phyloP scores from a whole-genome alignment of 1,140 invertebrate species.

The Pollicipes pollicipes region DNA sequence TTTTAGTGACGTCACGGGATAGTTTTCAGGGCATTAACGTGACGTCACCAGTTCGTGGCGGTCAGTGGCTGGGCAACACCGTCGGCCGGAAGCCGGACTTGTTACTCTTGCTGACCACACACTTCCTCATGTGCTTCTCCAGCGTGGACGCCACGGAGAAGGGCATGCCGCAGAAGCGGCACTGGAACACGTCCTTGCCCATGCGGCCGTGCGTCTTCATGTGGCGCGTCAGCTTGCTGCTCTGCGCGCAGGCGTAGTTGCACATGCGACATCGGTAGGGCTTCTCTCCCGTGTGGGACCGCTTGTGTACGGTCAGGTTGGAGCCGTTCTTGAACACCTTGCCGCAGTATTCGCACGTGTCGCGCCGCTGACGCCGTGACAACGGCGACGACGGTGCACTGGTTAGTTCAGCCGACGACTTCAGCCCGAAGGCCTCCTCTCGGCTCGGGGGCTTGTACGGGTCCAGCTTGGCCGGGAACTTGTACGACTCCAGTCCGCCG shows the following conservation, averaged over 20 bases:
- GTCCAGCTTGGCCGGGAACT: too few species aligned
- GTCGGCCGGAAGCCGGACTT: conserved; percentile 22
- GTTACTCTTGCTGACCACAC: conserved; percentile 77
- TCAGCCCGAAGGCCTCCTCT: too few species aligned
- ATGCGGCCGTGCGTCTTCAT: conserved; percentile 99
- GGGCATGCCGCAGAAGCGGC: conserved; percentile 98
- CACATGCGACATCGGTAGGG: conserved; percentile 98
- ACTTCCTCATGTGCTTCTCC: conserved; percentile 99
- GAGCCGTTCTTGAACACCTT: conserved; percentile 98
- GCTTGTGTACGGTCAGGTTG: conserved; percentile 86
- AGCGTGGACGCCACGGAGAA: conserved; percentile 97
- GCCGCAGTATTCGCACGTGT: conserved; percentile 96
- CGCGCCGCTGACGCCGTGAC: conserved; percentile 78
- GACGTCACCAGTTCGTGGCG: too few species aligned
- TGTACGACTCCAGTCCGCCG: too few species aligned
- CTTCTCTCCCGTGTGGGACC: conserved; percentile 95
- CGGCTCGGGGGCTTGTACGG: too few species aligned
- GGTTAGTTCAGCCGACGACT: too few species aligned
- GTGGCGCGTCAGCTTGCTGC: conserved; percentile 94
- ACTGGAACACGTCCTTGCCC: conserved; percentile 94
- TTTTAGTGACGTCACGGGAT: too few species aligned
- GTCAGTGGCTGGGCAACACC: too few species aligned
- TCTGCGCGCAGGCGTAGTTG: conserved; percentile 97
- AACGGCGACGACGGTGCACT: conserved; percentile 26
- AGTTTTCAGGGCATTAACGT: too few species aligned